A percentile compares a stretch with the other conserved stretches of the same genome.
phyloP scores from a whole-genome alignment of 2,888 invertebrate genomes.

The Eucriotettix oculatus region DNA sequence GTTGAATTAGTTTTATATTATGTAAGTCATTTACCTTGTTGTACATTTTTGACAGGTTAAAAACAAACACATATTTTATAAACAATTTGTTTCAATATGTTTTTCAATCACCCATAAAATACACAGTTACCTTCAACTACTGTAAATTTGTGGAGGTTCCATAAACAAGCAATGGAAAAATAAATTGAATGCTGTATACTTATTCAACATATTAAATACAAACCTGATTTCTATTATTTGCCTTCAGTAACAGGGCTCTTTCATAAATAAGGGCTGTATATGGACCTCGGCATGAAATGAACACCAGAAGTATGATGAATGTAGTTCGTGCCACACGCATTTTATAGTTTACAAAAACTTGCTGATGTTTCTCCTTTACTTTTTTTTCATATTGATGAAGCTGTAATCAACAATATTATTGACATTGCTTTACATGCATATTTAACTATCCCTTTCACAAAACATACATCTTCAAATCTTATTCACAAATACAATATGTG shows the following conservation, averaged over 20 bases:
- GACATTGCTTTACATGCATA: not conserved
- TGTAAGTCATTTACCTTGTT: too few species aligned
- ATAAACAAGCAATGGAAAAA: not conserved
- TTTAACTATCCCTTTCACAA: too few species aligned
- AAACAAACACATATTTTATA: too few species aligned
- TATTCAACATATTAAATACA: not conserved
- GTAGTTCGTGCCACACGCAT: constrained; percentile 52
- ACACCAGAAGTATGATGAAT: constrained; percentile 48
- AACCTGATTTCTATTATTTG: constrained; percentile 4
- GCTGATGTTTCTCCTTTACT: constrained; percentile 41
- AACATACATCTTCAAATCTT: too few species aligned
- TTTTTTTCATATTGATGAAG: constrained; percentile 47
- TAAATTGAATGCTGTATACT: not conserved
- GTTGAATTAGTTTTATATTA: too few species aligned
- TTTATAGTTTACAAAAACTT: constrained; percentile 43
- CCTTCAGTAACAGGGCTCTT: constrained; percentile 32
- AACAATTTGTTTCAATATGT: too few species aligned
- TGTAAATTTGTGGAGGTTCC: not conserved
- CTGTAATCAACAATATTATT: constrained; percentile 20
- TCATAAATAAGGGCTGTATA: constrained; percentile 55
- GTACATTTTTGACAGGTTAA: too few species aligned
- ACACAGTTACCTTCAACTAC: not conserved
- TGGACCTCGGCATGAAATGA: constrained; percentile 51
- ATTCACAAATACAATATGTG: too few species aligned
- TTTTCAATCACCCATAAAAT: not conserved